Percentiles rank a stretch among this genome's conserved stretches.
phyloP scores from a whole-genome alignment of 2,113 vertebrate species.

The Acanthochromis polyacanthus region DNA sequence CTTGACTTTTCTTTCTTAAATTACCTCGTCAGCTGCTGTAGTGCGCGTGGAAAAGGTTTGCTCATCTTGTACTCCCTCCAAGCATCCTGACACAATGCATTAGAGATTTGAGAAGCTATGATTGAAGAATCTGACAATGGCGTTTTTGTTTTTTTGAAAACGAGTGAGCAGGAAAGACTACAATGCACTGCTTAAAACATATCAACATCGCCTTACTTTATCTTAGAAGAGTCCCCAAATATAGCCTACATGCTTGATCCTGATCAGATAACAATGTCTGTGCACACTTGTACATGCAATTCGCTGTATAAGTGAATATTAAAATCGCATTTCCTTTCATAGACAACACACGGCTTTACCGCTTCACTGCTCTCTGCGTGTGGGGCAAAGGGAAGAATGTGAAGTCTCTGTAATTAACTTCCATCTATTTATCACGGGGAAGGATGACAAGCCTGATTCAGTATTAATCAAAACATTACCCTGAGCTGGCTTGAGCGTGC shows the following conservation, averaged over 20 bases:
- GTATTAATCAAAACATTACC: slow-evolving; percentile 78
- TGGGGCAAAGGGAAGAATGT: slow-evolving; percentile 19
- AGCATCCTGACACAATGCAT: slow-evolving; percentile 29
- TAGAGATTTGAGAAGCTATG: slow-evolving; percentile 24
- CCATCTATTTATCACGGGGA: slow-evolving; percentile 66
- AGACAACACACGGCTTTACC: background rate
- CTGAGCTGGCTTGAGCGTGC: slow-evolving; percentile 50
- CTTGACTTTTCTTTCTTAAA: slow-evolving; percentile 16
- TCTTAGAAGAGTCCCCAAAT: too few species aligned
- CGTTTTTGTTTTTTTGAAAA: background rate
- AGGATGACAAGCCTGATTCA: slow-evolving; percentile 65
- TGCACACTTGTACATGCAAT: background rate
- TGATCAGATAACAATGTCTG: background rate
- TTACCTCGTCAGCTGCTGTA: slow-evolving; percentile 33
- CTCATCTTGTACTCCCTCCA: slow-evolving; percentile 35
- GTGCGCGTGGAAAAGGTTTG: slow-evolving; percentile 12
- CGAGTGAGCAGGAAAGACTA: slow-evolving; percentile 9
- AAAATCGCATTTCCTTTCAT: slow-evolving; percentile 22
- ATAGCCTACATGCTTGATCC: background rate
- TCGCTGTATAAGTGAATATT: background rate
- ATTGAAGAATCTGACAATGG: slow-evolving; percentile 46
- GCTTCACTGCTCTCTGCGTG: slow-evolving; percentile 11
- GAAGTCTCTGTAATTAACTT: slow-evolving; percentile 65
- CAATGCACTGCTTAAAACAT: slow-evolving; percentile 17
- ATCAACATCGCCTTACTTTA: too few species aligned